These are phyloP conservation scores for Aphelinus certus DNA, from an alignment of 1,140 invertebrate species.

Conservation along the genomic window DNA sequence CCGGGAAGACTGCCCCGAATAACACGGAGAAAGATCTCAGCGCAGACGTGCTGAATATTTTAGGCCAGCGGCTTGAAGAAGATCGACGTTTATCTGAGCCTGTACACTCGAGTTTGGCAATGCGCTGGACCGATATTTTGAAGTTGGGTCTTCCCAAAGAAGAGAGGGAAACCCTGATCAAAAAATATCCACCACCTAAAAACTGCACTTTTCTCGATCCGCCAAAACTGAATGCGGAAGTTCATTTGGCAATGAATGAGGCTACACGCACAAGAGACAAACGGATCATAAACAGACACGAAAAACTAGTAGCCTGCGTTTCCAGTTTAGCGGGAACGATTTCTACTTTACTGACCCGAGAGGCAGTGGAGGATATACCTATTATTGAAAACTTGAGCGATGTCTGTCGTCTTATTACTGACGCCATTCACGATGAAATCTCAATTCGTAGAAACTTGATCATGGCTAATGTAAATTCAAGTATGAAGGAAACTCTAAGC, in stretches of 20 bases:
- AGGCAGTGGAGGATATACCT: neutral
- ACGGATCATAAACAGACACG: conserved; percentile 32
- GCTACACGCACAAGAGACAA: conserved; percentile 15
- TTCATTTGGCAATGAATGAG: conserved; percentile 9
- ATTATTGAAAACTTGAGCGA: conserved; percentile 35
- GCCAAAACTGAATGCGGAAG: conserved; percentile 34
- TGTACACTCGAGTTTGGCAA: neutral
- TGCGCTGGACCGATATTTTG: conserved; percentile 35
- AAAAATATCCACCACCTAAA: conserved; percentile 38
- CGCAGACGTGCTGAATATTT: neutral
- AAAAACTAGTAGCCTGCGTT: conserved; percentile 23
- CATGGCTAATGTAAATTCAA: conserved; percentile 36
- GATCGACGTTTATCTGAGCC: neutral
- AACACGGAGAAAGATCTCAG: neutral
- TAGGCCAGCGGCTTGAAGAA: neutral
- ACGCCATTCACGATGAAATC: conserved; percentile 44
- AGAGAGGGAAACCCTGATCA: conserved; percentile 18
- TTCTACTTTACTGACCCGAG: neutral
- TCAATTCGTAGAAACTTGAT: conserved; percentile 40
- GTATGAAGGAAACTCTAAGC: conserved; percentile 25
- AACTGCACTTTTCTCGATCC: conserved; percentile 36
- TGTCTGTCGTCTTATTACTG: conserved; percentile 34
- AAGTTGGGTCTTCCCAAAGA: conserved; percentile 32
- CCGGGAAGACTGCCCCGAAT: no score
- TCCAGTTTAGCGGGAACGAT: neutral